A percentile compares a stretch with the other conserved stretches of the same genome.
Evolutionary conservation across 2,113 vertebrate species (phyloP).

Genomic region (Solea solea): DNA sequence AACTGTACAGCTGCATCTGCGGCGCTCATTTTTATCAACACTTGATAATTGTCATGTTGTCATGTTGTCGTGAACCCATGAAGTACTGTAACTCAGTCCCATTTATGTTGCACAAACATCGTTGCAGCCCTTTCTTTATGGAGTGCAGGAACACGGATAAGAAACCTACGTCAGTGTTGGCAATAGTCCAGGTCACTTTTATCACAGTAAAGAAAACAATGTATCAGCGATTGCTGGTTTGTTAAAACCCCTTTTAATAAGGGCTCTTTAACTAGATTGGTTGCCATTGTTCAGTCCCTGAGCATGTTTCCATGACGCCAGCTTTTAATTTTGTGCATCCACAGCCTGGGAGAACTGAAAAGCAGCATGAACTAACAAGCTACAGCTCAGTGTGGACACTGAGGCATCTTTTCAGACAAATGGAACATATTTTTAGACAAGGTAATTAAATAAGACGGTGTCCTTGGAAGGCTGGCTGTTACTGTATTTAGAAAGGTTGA

Average conservation of each 20-base stretch:
- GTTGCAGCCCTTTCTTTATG: neutral
- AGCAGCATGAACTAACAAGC: constrained; percentile 14
- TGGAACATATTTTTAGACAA: constrained; percentile 6
- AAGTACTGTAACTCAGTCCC: neutral
- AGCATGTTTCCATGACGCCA: constrained; percentile 48
- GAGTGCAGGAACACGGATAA: neutral
- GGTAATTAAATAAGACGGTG: constrained; percentile 10
- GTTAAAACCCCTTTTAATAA: constrained; percentile 41
- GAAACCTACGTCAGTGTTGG: constrained; percentile 5
- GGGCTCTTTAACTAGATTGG: constrained; percentile 49
- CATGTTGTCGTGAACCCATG: neutral
- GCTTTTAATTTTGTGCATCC: constrained; percentile 39
- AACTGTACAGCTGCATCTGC: constrained; percentile 21
- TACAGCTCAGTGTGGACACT: neutral
- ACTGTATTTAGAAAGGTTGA: constrained; percentile 2
- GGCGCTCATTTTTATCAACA: neutral
- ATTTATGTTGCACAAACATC: too few species aligned
- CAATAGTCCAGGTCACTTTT: constrained; percentile 9
- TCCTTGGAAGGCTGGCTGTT: neutral
- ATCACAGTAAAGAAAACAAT: constrained; percentile 7
- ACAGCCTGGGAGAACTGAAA: constrained; percentile 26
- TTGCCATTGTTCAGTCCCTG: constrained; percentile 36
- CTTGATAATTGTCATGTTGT: constrained; percentile 4
- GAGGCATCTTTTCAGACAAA: constrained; percentile 8
- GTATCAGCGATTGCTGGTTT: constrained; percentile 17